These are phyloP conservation scores for Poecilia velifera DNA, from an alignment of 2,797 vertebrate genomes.

Conservation along the genomic window DNA sequence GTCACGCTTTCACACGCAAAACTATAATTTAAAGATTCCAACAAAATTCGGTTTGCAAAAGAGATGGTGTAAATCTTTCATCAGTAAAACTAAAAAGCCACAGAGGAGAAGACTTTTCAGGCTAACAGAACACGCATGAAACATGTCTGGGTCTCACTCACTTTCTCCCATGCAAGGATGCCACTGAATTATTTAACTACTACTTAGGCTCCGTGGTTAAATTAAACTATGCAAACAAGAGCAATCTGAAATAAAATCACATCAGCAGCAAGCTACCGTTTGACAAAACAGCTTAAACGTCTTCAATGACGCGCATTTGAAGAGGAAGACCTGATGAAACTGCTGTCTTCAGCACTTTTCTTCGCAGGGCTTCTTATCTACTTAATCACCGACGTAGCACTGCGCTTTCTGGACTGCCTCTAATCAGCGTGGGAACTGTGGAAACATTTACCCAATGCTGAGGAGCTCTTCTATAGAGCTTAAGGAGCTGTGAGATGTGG, in stretches of 20 bases:
- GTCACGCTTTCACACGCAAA: neutral
- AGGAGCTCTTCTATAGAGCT: conserved; percentile 36
- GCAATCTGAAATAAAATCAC: conserved; percentile 48
- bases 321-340: conserved; percentile 50
- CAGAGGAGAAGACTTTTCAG: conserved; percentile 24
- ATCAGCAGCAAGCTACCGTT: conserved; percentile 33
- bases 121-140: conserved; percentile 22
- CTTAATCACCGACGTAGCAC: conserved; percentile 47
- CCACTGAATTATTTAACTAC: conserved; percentile 62
- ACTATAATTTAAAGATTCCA: neutral
- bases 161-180: conserved; percentile 35
- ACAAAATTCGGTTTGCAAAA: neutral
- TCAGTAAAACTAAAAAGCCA: conserved; percentile 39
- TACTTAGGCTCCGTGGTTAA: conserved; percentile 55
- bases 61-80: conserved; percentile 45
- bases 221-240: conserved; percentile 63
- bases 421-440: conserved; percentile 55
- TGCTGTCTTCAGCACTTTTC: conserved; percentile 49
- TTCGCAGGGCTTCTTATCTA: conserved; percentile 37
- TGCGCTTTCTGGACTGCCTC: conserved; percentile 23
- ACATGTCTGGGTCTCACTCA: conserved; percentile 21
- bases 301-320: conserved; percentile 17
- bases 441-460: conserved; percentile 43
- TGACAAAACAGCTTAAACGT: conserved; percentile 52
- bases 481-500: conserved; percentile 32